phyloP scores from a whole-genome alignment of 2,797 vertebrate species.

The Antennarius maculatus region DNA sequence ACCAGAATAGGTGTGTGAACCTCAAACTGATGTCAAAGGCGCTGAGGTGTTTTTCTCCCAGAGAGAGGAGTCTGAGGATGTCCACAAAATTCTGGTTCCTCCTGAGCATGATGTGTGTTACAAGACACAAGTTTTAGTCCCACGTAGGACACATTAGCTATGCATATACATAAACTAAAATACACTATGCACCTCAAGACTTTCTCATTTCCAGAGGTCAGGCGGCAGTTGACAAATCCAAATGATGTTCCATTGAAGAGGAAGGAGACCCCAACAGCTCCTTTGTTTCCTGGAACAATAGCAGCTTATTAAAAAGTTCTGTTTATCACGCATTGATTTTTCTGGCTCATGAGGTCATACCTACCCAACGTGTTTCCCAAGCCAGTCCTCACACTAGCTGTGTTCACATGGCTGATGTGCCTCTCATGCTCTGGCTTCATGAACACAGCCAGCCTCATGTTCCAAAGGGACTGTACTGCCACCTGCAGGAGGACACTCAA shows the following conservation, averaged over 20 bases:
- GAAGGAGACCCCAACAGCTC: slow-evolving; percentile 85
- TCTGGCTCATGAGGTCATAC: slow-evolving; percentile 21
- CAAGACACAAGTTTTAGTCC: background rate
- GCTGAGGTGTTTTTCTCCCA: slow-evolving; percentile 83
- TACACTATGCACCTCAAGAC: slow-evolving; percentile 74
- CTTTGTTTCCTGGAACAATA: slow-evolving; percentile 82
- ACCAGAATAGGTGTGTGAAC: slow-evolving; percentile 88
- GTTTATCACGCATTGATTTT: slow-evolving; percentile 2
- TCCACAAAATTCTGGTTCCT: slow-evolving; percentile 88
- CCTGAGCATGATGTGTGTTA: slow-evolving; percentile 57
- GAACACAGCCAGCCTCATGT: slow-evolving; percentile 85
- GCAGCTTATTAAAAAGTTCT: slow-evolving; percentile 4
- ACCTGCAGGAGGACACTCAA: slow-evolving; percentile 74
- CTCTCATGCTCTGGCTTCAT: slow-evolving; percentile 82
- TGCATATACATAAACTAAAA: background rate
- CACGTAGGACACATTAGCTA: background rate
- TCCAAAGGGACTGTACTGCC: slow-evolving; percentile 87
- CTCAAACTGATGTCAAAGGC: slow-evolving; percentile 86
- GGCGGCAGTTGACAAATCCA: slow-evolving; percentile 87
- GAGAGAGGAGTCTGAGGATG: slow-evolving; percentile 83
- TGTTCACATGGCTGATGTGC: slow-evolving; percentile 81
- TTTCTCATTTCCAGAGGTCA: slow-evolving; percentile 87
- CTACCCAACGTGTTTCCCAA: slow-evolving; percentile 86
- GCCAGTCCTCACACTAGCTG: slow-evolving; percentile 85
- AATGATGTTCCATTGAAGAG: slow-evolving; percentile 83